Base-by-base conservation (phyloP, 2,797 vertebrate genomes). In the Brachymystax lenok region DNA sequence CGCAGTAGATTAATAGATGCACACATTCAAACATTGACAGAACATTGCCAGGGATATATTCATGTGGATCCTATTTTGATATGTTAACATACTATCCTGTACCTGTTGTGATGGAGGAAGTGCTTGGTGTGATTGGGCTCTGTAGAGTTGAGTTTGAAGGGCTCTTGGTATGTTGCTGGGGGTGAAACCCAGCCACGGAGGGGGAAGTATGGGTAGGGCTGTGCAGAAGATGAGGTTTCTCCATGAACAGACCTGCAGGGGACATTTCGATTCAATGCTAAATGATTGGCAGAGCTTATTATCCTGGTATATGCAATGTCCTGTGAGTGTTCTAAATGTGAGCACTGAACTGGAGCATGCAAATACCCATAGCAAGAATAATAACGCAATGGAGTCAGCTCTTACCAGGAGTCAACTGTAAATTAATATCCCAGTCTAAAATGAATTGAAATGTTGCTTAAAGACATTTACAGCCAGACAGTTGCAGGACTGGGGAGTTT, bases 211-310 rank as follows among this genome's bases (percentile, higher is more conserved):
- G 96, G 79, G 93, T 87, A 64, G 93, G 93, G 83, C 84, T 93
- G 91, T 95, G 95, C 83, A 99, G 88, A 83, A 88, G 95, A 80
- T 95, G 96, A 5, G 97, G 97, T 87, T 97, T 97, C 92, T 99
- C 97, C 96, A 99, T 97, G 92, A 99, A 99, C 83, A 98, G 94
- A 92, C 98, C 97, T 98, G 90, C 85, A 87, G 63, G 69, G 28
- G 46, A 86, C 76, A 46, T 46, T 46, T 46, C 40, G 10, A 46
- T 46, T 46, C 40, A 46, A 69, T 21, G 73, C 79, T 16, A 76
- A 14, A 46, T 46, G 2, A 46, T 46, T 46, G 40, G 10, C 10
- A 13, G 10, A 46, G 40, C 12, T 46, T 46, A 46, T 12, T 46
- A 12, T 46, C 40, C 40, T 46, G 10, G 2, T 46, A 12, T 46